Conservation (phyloP, 2,113 vertebrate genomes). For the Limanda limanda region DNA sequence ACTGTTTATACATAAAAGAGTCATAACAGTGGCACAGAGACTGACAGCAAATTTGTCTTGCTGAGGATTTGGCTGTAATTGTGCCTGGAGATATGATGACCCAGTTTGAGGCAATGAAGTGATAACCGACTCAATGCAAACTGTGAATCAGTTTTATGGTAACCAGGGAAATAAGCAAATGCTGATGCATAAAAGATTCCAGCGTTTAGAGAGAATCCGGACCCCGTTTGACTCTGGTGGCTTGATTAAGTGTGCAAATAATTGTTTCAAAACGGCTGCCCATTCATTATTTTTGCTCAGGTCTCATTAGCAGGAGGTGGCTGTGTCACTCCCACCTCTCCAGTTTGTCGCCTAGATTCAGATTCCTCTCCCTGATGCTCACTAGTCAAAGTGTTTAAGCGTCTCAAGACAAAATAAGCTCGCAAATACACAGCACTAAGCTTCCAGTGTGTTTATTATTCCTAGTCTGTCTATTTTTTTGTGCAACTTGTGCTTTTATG, state of each 20-base stretch:
- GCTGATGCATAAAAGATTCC: constrained; percentile 37
- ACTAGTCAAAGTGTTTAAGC: constrained; percentile 49
- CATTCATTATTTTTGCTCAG: constrained; percentile 40
- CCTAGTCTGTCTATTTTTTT: constrained; percentile 29
- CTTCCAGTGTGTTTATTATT: constrained; percentile 13
- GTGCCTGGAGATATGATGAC: constrained; percentile 70
- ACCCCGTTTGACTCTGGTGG: constrained; percentile 53
- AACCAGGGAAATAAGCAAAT: constrained; percentile 62
- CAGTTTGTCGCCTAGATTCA: constrained; percentile 7
- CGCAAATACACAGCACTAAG: constrained; percentile 32
- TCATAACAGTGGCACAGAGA: constrained; percentile 17
- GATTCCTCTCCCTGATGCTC: constrained; percentile 16
- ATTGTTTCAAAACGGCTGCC: constrained; percentile 28
- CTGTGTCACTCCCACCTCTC: constrained; percentile 14
- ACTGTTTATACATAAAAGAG: constrained; percentile 56
- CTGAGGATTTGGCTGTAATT: constrained; percentile 68
- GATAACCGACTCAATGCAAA: constrained; percentile 57
- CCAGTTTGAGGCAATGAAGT: constrained; percentile 69
- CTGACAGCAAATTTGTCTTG: constrained; percentile 70
- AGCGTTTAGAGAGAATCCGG: constrained; percentile 35
- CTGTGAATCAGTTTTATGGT: constrained; percentile 54
- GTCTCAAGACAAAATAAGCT: constrained; percentile 24
- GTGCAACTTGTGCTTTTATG: constrained; percentile 1
- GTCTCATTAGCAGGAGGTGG: constrained; percentile 33
- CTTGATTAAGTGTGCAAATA: constrained; percentile 52